Evolutionary conservation across 2,113 vertebrate species (phyloP), one percentile per base, ranked within the genome.

Genomic region (Syngnathus floridae): DNA sequence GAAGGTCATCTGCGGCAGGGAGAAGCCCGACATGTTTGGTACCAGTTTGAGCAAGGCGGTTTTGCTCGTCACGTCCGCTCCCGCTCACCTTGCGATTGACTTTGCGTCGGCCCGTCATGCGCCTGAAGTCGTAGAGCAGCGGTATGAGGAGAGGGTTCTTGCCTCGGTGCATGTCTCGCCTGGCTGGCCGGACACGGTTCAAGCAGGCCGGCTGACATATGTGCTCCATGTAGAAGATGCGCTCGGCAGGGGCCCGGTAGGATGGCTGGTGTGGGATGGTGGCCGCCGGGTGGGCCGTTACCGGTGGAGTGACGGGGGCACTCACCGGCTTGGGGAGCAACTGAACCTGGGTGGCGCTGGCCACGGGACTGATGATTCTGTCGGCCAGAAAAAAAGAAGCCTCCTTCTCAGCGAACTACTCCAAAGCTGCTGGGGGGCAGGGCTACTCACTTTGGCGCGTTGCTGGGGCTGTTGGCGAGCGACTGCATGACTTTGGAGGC

Each of bases 111-210:
- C 94, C 95, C 0, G 94, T 98, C 95, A 99, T 97, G 7, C 97
- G 91, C 1, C 95, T 91, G 84, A 98, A 99, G 64, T 97, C 95
- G 13, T 97, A 96, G 1, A 98, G 92, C 16, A 98, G 81, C 0
- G 97, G 96, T 5, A 94, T 92, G 13, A 99, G 93, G 36, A 98
- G 92, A 0, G 97, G 97, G 89, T 99, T 99, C 65, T 90, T 91
- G 64, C 94, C 93, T 55, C 93, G 83, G 90, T 95, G 92, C 64
- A 92, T 77, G 22, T 93, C 91, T 0, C 65, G 48, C 11, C 80
- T 80, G 1, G 82, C 2, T 1, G 93, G 93, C 0, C 93, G 88
- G 21, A 96, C 76, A 0, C 95, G 92, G 0, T 93, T 90, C 64
- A 99, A 89, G 83, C 97, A 99, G 0, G 87, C 73, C 0, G 83